phyloP scores from a whole-genome alignment of 2,113 vertebrate species.

The Microtus oregoni region DNA sequence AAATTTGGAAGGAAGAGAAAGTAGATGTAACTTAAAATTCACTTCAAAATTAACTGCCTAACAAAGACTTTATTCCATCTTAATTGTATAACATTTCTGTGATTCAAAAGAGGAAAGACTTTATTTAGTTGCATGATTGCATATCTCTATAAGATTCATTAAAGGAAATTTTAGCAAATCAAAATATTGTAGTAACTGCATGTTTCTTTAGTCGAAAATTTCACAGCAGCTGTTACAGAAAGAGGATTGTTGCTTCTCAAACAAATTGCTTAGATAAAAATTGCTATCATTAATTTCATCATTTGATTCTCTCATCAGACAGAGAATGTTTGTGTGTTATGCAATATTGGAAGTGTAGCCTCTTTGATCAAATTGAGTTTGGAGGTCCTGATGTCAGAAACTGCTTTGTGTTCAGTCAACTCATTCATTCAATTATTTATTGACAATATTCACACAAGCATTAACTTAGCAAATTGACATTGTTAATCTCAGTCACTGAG shows the following conservation, averaged over 20 bases:
- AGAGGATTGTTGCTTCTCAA: conserved; percentile 11
- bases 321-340: conserved; percentile 8
- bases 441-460: conserved; percentile 65
- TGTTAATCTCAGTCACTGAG: conserved; percentile 70
- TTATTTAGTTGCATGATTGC: not conserved
- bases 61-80: not conserved
- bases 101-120: conserved; percentile 46
- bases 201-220: conserved; percentile 48
- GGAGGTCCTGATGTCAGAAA: not conserved
- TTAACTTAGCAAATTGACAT: conserved; percentile 70
- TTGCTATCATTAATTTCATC: not conserved
- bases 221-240: not conserved
- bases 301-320: conserved; percentile 19
- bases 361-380: conserved; percentile 32
- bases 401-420: conserved; percentile 45
- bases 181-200: conserved; percentile 3
- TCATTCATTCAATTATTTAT: conserved; percentile 69
- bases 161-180: conserved; percentile 18
- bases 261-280: conserved; percentile 3
- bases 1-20: not conserved
- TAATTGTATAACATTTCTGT: not conserved
- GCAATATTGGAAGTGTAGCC: conserved; percentile 24
- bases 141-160: conserved; percentile 36
- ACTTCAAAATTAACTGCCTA: not conserved
- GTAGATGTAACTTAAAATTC: conserved; percentile 40